Evolutionary conservation across 2,797 vertebrate species (phyloP), one percentile per base, ranked within the genome.

Genomic region (Falco naumanni): DNA sequence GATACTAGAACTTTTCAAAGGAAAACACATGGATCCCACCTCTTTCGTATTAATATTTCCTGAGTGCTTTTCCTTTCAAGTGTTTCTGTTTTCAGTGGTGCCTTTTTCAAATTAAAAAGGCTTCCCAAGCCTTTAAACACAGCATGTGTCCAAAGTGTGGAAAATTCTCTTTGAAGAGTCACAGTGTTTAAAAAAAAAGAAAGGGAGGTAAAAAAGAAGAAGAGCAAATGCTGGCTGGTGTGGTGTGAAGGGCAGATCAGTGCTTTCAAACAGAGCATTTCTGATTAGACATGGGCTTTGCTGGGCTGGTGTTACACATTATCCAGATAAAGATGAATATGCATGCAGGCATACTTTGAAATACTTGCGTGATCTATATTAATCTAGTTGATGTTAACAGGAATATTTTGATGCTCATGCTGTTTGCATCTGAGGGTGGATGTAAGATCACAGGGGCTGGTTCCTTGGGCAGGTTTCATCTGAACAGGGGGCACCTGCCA

Each of bases 21-120:
- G 91, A 48, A 37, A 93, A 86, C 92, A 95, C 92, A 92, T 95
- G 93, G 85, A 84, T 85, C 81, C 85, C 95, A 88, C 83, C 90
- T 91, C 88, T 69, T 93, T 95, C 19, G 71, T 77, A 90, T 92
- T 96, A 96, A 92, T 93, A 88, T 96, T 95, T 97, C 92, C 95
- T 93, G 95, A 95, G 91, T 34, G 71, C 83, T 83, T 87, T 94
- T 94, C 82, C 94, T 92, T 95, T 95, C 92, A 93, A 93, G 91
- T 94, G 90, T 82, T 87, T 91, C 91, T 93, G 95, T 82, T 92
- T 91, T 90, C 51, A 25, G 68, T 53, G 29, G 71, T 95, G 84
- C 72, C 90, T 96, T 96, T 92, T 94, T 91, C 48, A 39, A 95
- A 94, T 96, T 96, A 89, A 85, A 95, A 92, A 95, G 95, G 82